These are phyloP conservation scores for Asarcornis scutulata DNA, from an alignment of 2,113 vertebrate species.

Conservation along the genomic window DNA sequence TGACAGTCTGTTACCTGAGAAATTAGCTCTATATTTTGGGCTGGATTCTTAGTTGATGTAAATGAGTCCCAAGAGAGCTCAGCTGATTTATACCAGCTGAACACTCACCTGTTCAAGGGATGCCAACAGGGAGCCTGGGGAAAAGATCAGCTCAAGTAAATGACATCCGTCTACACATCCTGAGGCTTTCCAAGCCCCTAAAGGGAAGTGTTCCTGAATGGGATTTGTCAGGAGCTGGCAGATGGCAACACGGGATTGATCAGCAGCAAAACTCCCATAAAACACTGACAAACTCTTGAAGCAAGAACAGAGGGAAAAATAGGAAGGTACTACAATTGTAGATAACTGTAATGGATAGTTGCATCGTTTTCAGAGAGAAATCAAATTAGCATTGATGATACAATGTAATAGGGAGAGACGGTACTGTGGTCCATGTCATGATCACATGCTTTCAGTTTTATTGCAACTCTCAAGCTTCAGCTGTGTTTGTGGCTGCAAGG, in stretches of 20 bases:
- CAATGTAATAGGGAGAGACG: background rate
- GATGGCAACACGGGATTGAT: slow-evolving; percentile 18
- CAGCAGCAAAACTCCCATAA: background rate
- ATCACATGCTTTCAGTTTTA: background rate
- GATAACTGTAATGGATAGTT: background rate
- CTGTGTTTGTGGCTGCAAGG: background rate
- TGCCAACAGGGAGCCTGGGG: background rate
- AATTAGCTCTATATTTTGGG: background rate
- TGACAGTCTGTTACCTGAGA: background rate
- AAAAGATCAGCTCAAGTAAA: slow-evolving; percentile 25
- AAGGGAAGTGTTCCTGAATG: background rate
- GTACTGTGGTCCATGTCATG: background rate
- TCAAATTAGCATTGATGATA: background rate
- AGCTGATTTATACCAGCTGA: slow-evolving; percentile 22
- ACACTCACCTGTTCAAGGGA: slow-evolving; percentile 44
- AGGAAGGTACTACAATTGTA: background rate
- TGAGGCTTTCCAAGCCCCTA: slow-evolving; percentile 10
- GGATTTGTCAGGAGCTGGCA: slow-evolving; percentile 41
- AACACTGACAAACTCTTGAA: background rate
- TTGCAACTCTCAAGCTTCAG: background rate
- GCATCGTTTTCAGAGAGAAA: background rate
- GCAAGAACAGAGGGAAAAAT: background rate
- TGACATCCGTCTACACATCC: slow-evolving; percentile 23
- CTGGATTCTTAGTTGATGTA: slow-evolving; percentile 7
- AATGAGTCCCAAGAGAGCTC: slow-evolving; percentile 42